Percentiles rank a stretch among this genome's conserved stretches.
Conservation (phyloP, 2,888 invertebrate species). For the Rhagonycha fulva region DNA sequence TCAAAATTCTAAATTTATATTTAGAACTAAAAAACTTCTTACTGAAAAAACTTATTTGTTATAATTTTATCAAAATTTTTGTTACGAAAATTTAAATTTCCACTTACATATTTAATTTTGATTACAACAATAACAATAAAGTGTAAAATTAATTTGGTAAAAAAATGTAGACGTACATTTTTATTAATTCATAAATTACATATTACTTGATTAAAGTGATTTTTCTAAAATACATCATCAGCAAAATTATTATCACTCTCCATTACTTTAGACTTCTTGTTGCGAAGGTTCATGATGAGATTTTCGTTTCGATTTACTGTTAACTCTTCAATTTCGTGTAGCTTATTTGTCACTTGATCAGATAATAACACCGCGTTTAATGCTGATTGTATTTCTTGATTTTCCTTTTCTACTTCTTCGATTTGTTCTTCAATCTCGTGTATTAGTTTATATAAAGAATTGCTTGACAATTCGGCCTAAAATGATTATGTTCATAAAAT, state of each 20-base stretch:
- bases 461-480: slow-evolving; percentile 5
- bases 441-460: slow-evolving; percentile 12
- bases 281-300: slow-evolving; percentile 18
- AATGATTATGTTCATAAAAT: not conserved
- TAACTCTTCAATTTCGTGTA: slow-evolving; percentile 21
- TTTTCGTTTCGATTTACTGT: slow-evolving; percentile 21
- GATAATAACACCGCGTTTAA: slow-evolving; percentile 6
- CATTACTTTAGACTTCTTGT: slow-evolving; percentile 14
- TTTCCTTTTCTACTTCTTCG: slow-evolving; percentile 14
- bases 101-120: not conserved
- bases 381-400: slow-evolving; percentile 12
- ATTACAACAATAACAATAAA: not conserved
- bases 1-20: too few relatives aligned
- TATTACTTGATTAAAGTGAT: not conserved
- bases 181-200: not conserved
- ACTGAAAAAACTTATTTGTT: too few relatives aligned
- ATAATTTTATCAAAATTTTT: too few relatives aligned
- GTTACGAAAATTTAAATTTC: not conserved
- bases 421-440: slow-evolving; percentile 9
- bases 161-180: not conserved
- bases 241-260: slow-evolving; percentile 1
- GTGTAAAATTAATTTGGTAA: not conserved
- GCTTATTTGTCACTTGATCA: slow-evolving; percentile 7
- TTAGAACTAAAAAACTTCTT: too few relatives aligned
- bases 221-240: not conserved